A percentile compares a stretch with the other conserved stretches of the same genome.
phyloP scores from a whole-genome alignment of 2,888 invertebrate genomes.

The Philhelius pedissequus region DNA sequence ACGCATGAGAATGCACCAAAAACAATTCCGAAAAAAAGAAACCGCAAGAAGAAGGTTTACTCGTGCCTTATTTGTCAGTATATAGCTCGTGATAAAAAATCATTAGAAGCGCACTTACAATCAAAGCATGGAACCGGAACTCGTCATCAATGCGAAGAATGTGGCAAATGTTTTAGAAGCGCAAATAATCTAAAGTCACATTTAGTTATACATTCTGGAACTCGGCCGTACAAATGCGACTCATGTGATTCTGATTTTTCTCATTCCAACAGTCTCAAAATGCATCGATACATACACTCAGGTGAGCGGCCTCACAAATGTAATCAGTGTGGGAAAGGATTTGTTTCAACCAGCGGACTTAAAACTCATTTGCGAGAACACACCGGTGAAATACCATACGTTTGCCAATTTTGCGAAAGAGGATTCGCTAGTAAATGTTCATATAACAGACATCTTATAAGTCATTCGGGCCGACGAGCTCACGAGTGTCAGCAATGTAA shows the following conservation, averaged over 20 bases:
- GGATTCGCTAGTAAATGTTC: slow-evolving; percentile 37
- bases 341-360: not conserved
- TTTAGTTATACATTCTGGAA: not conserved
- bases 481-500: slow-evolving; percentile 36
- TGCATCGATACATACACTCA: not conserved
- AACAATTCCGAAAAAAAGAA: not conserved
- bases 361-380: slow-evolving; percentile 1
- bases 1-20: not conserved
- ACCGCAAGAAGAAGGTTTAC: not conserved
- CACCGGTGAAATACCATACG: slow-evolving; percentile 43
- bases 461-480: slow-evolving; percentile 29
- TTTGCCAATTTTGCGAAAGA: slow-evolving; percentile 37
- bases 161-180: not conserved
- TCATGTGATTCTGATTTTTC: not conserved
- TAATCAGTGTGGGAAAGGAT: not conserved
- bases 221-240: not conserved
- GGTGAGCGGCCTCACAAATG: slow-evolving; percentile 4
- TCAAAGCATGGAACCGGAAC: not conserved
- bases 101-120: not conserved
- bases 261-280: not conserved
- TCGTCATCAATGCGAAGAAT: slow-evolving; percentile 6
- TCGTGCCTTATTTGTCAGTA: not conserved
- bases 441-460: slow-evolving; percentile 38
- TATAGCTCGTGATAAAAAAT: not conserved
- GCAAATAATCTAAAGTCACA: not conserved